Evolutionary conservation across 1,140 invertebrate genomes (phyloP).

Genomic region (Drosophila repleta): DNA sequence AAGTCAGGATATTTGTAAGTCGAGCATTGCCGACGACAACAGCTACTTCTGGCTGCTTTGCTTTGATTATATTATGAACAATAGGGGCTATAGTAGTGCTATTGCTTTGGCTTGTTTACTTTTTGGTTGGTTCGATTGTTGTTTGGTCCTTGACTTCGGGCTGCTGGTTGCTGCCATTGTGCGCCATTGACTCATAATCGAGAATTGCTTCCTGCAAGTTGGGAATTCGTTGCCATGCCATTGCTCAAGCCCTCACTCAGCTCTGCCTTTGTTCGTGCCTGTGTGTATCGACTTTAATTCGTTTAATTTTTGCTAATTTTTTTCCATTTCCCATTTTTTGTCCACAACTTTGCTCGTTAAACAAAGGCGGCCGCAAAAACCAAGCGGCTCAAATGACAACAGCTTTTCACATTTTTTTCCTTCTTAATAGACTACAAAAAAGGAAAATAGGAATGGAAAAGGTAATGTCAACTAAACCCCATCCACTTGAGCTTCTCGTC

Average conservation of each 20-base stretch:
- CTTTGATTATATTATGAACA: conserved; percentile 30
- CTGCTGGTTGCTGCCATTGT: conserved; percentile 21
- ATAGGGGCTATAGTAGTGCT: conserved; percentile 26
- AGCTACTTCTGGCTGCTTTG: no score
- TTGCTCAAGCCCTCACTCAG: conserved; percentile 5
- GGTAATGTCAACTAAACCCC: conserved; percentile 36
- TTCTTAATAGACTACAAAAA: not conserved
- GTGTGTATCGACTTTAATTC: conserved; percentile 27
- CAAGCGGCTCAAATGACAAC: conserved; percentile 32
- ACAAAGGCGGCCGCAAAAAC: conserved; percentile 12
- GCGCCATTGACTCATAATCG: conserved; percentile 46
- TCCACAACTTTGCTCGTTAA: conserved; percentile 34
- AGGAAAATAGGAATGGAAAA: not conserved
- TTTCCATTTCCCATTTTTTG: conserved; percentile 17
- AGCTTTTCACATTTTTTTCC: conserved; percentile 5
- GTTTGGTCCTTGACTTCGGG: conserved; percentile 29
- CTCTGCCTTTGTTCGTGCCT: conserved; percentile 10
- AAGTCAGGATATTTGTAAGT: no score
- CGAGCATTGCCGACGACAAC: no score
- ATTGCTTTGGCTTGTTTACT: conserved; percentile 38
- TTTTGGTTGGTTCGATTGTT: conserved; percentile 33
- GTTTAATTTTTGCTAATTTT: conserved; percentile 54
- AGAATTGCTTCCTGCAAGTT: conserved; percentile 27
- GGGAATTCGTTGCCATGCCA: conserved; percentile 28
- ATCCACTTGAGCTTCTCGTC: conserved; percentile 7